These are phyloP conservation scores for Berghia stephanieae DNA, from an alignment of 1,140 invertebrate species.

Conservation along the genomic window DNA sequence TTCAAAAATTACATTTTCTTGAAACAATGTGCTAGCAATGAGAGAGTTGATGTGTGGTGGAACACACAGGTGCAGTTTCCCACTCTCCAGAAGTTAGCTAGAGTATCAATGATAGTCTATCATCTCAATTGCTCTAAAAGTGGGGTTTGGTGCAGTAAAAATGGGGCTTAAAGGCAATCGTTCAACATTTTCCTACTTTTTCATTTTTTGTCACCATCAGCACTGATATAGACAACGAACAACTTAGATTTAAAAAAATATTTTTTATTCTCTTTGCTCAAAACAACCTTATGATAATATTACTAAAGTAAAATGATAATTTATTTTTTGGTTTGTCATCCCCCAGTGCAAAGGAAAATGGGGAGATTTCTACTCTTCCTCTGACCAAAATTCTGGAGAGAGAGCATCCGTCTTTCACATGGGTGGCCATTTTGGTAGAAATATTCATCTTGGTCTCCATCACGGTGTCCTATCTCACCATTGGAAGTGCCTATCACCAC, in stretches of 20 bases:
- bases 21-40: no score
- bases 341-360: slow-evolving; percentile 51
- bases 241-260: slow-evolving; percentile 3
- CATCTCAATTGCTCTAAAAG: no score
- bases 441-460: slow-evolving; percentile 63
- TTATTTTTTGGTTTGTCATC: neutral
- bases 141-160: no score
- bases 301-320: neutral
- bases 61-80: no score
- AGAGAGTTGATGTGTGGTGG: no score
- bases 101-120: no score
- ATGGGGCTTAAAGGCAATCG: no score
- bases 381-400: slow-evolving; percentile 55
- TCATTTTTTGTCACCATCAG: no score
- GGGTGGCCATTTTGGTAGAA: slow-evolving; percentile 60
- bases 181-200: no score
- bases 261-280: neutral
- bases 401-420: slow-evolving; percentile 53
- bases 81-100: no score
- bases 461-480: slow-evolving; percentile 61
- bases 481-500: slow-evolving; percentile 60
- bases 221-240: no score
- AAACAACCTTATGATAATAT: neutral
- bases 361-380: slow-evolving; percentile 63
- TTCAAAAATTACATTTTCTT: no score